Evolutionary conservation across 2,113 vertebrate species (phyloP).

Genomic region (Python bivittatus): DNA sequence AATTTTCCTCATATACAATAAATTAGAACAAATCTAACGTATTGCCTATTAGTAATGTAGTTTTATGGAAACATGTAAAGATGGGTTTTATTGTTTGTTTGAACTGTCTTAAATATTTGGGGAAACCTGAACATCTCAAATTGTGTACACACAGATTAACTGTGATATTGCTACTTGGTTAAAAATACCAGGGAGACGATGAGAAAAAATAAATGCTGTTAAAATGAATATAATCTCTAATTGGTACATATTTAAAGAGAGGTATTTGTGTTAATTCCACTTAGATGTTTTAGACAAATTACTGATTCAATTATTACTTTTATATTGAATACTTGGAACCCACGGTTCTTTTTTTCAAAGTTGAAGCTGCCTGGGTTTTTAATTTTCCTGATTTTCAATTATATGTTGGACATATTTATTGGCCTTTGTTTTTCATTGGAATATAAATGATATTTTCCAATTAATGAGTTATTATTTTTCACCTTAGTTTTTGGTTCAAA

Average conservation of each 20-base stretch:
- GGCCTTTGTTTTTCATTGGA: background rate
- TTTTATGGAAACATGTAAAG: too few relatives aligned
- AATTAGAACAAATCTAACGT: too few relatives aligned
- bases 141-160: too few relatives aligned
- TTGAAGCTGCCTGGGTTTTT: background rate
- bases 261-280: background rate
- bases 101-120: too few relatives aligned
- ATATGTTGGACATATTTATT: background rate
- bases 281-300: background rate
- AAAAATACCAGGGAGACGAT: background rate
- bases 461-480: background rate
- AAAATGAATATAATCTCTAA: background rate
- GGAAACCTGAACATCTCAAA: too few relatives aligned
- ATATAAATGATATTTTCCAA: background rate
- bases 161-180: too few relatives aligned
- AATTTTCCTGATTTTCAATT: background rate
- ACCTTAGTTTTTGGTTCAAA: too few relatives aligned
- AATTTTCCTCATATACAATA: too few relatives aligned
- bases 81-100: too few relatives aligned
- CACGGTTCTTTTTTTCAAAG: background rate
- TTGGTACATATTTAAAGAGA: background rate
- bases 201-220: background rate
- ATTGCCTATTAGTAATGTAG: too few relatives aligned
- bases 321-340: background rate
- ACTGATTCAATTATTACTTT: background rate